Base-by-base conservation (phyloP, 2,113 vertebrate species). In the Muntiacus reevesi region DNA sequence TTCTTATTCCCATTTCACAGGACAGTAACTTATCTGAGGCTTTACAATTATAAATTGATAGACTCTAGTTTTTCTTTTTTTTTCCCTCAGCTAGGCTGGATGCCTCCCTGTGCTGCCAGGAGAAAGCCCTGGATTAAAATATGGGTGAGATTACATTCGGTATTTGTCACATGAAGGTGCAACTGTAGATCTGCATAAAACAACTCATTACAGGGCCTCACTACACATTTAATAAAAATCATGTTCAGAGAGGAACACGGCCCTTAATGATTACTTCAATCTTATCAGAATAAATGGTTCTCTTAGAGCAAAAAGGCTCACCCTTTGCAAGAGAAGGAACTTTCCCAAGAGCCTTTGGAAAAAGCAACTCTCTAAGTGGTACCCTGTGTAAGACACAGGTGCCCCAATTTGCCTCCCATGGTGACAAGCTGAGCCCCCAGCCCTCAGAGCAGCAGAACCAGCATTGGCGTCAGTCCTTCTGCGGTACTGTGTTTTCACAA, bases 291-390 rank as follows among this genome's bases (percentile, higher is more conserved):
- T 92, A 96, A 98, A 93, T 94, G 47, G n/a, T 60, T 96, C 86
- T 95, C 76, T 94, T 47, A 19, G 45, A 91, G 86, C 89, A 93
- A 97, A 97, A 91, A 74, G 27, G 36, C 74, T 98, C 71, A 74
- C 89, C 55, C 91, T 45, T 93, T 95, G 71, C 60, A 96, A 87
- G 47, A 86, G 87, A 57, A 87, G 40, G 36, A 45, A 30, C n/a
- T 78, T 93, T 96, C 81, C 96, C 87, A 83, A 17, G 74, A 87
- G 79, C n/a, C 59, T 92, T 57, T 14, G 62, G 74, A 90, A 86
- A 94, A 95, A 97, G 84, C 50, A 88, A 21, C 97, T 97, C 97
- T 96, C 93, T 96, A 94, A 97, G 78, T 96, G 86, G 86, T 94
- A 27, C 78, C 67, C 88, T 83, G 15, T 40, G n/a, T 74, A 95